These are phyloP conservation scores for Ceyx margarethae DNA, from an alignment of 2,113 vertebrate species.

Conservation along the genomic window DNA sequence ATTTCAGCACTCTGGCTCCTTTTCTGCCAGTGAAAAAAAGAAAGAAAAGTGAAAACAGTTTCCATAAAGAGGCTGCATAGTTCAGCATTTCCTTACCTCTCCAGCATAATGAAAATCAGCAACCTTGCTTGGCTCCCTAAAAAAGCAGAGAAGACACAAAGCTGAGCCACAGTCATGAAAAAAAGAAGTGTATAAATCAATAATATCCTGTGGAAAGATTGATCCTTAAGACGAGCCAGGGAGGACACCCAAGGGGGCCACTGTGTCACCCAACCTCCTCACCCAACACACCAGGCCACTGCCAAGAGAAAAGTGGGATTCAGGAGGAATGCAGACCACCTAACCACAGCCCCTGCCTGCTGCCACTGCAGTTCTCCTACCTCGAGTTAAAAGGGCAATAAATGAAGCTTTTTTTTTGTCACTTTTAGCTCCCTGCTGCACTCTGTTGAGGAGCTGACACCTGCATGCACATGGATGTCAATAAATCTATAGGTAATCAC, in stretches of 20 bases:
- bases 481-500: no score
- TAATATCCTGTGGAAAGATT: not conserved
- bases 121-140: not conserved
- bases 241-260: no score
- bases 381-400: not conserved
- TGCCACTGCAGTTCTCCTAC: not conserved
- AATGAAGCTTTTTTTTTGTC: not conserved
- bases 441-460: not conserved
- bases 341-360: rapidly evolving
- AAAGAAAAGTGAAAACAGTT: not conserved
- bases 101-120: not conserved
- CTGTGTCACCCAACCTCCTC: not conserved
- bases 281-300: not conserved
- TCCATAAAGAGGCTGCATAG: not conserved
- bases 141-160: not conserved
- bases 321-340: not conserved
- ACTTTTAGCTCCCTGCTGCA: not conserved
- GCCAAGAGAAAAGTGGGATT: not conserved
- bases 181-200: not conserved
- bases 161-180: not conserved
- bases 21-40: not conserved
- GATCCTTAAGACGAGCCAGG: not conserved
- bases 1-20: not conserved
- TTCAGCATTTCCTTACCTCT: not conserved
- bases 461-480: rapidly evolving